These are phyloP conservation scores for Apostichopus leukothele DNA, from an alignment of 53 echinoderm and acorn worm species.

Conservation along the genomic window DNA sequence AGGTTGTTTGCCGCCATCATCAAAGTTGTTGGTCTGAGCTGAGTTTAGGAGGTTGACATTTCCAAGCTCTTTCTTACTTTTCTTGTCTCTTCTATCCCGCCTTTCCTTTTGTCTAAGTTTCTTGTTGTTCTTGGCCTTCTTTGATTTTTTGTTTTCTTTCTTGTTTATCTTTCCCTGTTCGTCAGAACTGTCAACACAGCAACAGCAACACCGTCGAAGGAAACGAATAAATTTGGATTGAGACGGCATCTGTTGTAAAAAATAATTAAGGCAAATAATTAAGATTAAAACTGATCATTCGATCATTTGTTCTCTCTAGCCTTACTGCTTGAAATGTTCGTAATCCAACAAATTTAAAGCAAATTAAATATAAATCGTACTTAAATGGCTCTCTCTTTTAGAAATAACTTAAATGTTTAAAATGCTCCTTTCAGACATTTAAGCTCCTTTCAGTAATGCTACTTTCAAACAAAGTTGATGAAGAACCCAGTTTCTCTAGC, in stretches of 20 bases:
- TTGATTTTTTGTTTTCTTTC: not conserved
- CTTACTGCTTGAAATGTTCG: no score
- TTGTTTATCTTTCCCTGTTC: not conserved
- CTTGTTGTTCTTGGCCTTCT: not conserved
- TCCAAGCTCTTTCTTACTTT: not conserved
- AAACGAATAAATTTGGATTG: constrained; percentile 11
- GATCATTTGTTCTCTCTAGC: no score
- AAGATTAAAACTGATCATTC: no score
- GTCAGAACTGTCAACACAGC: not conserved
- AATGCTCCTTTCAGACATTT: no score
- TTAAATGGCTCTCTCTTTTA: no score
- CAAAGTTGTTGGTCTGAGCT: not conserved
- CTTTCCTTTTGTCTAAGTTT: not conserved
- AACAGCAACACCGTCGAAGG: constrained; percentile 8
- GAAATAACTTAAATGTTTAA: no score
- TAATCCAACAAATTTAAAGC: no score
- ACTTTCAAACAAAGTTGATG: no score
- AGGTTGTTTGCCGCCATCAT: not conserved
- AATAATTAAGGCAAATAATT: no score
- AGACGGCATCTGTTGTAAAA: not conserved
- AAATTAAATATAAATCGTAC: no score
- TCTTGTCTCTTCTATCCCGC: not conserved
- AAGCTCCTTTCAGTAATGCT: no score
- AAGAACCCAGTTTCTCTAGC: no score
- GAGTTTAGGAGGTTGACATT: not conserved